These are phyloP conservation scores for Conopomorpha cramerella DNA, from an alignment of 1,140 invertebrate genomes.

Conservation along the genomic window DNA sequence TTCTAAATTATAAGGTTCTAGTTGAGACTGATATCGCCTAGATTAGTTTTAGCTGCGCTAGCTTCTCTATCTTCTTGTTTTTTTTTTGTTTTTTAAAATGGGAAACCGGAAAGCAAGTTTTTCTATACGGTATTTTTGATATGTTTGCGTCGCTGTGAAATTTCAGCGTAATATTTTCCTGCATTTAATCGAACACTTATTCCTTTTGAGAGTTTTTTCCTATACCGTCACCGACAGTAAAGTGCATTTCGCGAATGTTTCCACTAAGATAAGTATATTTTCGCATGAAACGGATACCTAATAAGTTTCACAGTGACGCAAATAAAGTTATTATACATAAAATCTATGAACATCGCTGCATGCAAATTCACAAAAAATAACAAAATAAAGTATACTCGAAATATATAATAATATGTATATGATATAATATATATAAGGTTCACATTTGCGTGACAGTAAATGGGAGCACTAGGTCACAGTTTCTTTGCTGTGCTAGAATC, in stretches of 20 bases:
- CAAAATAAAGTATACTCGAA: no score
- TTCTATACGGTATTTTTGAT: neutral
- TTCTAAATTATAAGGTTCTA: slow-evolving; percentile 59
- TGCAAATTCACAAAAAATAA: no score
- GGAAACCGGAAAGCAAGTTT: slow-evolving; percentile 4
- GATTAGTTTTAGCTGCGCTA: slow-evolving; percentile 59
- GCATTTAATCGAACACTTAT: neutral
- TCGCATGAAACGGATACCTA: no score
- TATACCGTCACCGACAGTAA: no score
- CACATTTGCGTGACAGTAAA: no score
- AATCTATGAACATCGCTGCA: neutral
- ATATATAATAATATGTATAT: no score
- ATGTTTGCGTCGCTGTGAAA: neutral
- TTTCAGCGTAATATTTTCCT: no score
- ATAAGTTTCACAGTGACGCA: neutral
- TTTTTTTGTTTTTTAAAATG: slow-evolving; percentile 51
- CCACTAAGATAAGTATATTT: neutral
- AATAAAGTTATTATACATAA: neutral
- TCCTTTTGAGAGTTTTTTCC: neutral
- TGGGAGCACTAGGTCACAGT: no score
- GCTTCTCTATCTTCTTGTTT: slow-evolving; percentile 51
- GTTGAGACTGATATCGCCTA: slow-evolving; percentile 60
- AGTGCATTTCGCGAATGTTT: neutral
- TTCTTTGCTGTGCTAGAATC: slow-evolving; percentile 12
- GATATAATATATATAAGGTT: no score